Evolutionary conservation across 2,797 vertebrate genomes (phyloP), one percentile per base, ranked within the genome.

Genomic region (Sebastes alutus): DNA sequence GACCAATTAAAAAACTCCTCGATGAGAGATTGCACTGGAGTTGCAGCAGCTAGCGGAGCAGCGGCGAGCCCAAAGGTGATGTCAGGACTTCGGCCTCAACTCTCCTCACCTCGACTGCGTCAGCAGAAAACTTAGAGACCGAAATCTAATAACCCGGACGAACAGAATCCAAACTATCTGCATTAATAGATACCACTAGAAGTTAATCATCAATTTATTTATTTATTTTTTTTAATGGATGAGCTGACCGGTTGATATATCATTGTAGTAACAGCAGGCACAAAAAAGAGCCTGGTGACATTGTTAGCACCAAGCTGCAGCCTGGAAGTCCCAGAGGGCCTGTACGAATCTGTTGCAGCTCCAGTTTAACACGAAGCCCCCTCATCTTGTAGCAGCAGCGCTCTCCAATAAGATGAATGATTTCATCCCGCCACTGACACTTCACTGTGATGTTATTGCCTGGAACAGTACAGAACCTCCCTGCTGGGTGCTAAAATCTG

Each of bases 381-480:
- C 73, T 75, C 67, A 46, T 76, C 65, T 73, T 29, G 81, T 77
- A 75, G 35, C 73, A 75, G 35, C 73, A 85, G 76, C 63, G 30
- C 78, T 77, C 52, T 81, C 83, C 87, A 84, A 59, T 75, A 76
- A 84, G 83, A 81, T 75, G 74, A 86, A 88, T 83, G 72, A 78
- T 87, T 88, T 84, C 75, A 87, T 83, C 78, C 84, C 72, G 72
- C 76, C 70, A 32, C 73, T 70, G 80, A 87, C 84, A 83, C 82
- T 84, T 77, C 35, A 38, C 72, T 82, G 54, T 75, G 82, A 86
- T 78, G 74, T 85, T 87, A 82, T 86, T 88, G 81, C 82, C 75
- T 77, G 82, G 80, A 87, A 89, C 77, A 71, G 78, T 88, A 84
- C 74, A 83, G 83, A 90, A 86, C 64, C 76, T 79, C 72, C 83